Percentiles rank a stretch among this genome's conserved stretches.
Conservation (phyloP, 2,888 invertebrate genomes). For the Globia sparganii region DNA sequence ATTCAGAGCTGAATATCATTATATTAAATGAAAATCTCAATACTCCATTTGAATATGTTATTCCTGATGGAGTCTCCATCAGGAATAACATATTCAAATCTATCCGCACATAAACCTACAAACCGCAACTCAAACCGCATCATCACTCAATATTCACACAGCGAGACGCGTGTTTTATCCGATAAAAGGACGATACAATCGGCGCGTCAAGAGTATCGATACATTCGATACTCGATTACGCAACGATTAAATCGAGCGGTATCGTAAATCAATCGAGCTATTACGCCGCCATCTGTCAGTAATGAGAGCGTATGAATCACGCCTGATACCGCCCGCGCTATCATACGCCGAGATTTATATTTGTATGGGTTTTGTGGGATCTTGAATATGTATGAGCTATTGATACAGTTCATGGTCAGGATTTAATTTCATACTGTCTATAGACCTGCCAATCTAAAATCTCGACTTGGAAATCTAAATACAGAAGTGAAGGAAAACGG, state of each 20-base stretch:
- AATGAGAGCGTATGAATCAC: slow-evolving; percentile 87
- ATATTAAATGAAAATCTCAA: slow-evolving; percentile 8
- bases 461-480: neutral
- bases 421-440: slow-evolving; percentile 14
- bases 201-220: slow-evolving; percentile 65
- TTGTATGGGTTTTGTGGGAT: slow-evolving; percentile 51
- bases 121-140: slow-evolving; percentile 45
- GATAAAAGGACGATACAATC: slow-evolving; percentile 66
- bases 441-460: neutral
- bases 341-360: slow-evolving; percentile 61
- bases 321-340: slow-evolving; percentile 65
- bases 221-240: slow-evolving; percentile 74
- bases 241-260: slow-evolving; percentile 79
- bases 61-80: no score
- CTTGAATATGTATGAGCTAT: slow-evolving; percentile 49
- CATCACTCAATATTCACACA: slow-evolving; percentile 49
- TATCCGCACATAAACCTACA: slow-evolving; percentile 23
- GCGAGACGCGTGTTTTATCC: slow-evolving; percentile 53
- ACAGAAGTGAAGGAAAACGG: neutral
- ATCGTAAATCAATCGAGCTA: slow-evolving; percentile 86
- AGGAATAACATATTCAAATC: slow-evolving; percentile 15
- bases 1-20: neutral
- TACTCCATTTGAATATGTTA: no score
- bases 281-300: slow-evolving; percentile 87
- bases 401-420: slow-evolving; percentile 31